Percentiles rank a stretch among this genome's conserved stretches.
Conservation (phyloP, 2,797 vertebrate species). For the Mus caroli region DNA sequence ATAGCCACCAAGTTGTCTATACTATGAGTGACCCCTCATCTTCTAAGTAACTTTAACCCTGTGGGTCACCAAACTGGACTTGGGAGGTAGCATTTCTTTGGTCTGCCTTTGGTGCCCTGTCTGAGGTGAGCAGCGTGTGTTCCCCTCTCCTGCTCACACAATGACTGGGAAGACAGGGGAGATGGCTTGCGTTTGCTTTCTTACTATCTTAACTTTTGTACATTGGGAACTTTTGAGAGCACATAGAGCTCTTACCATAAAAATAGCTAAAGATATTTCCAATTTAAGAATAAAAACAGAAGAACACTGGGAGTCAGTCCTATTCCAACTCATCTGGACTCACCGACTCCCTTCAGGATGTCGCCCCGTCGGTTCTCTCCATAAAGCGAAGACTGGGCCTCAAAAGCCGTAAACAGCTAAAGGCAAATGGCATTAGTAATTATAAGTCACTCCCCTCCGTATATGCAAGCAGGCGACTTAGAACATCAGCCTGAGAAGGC, state of each 20-base stretch:
- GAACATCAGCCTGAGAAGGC: neutral
- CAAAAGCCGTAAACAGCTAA: conserved; percentile 7
- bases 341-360: neutral
- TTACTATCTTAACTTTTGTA: neutral
- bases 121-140: neutral
- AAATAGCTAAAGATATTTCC: neutral
- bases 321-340: neutral
- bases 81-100: neutral
- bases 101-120: neutral
- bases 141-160: neutral
- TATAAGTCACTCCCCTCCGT: conserved; percentile 58
- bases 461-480: neutral
- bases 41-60: neutral
- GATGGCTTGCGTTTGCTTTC: neutral
- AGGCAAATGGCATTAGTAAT: conserved; percentile 50
- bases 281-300: neutral
- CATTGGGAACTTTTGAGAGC: neutral
- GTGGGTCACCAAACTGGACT: neutral
- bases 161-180: neutral
- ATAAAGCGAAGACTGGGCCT: conserved; percentile 20
- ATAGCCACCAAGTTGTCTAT: neutral
- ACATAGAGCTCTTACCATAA: neutral
- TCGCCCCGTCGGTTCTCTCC: neutral
- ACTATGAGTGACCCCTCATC: neutral
- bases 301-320: neutral